Evolutionary conservation across 2,113 vertebrate species (phyloP), one percentile per base, ranked within the genome.

Genomic region (Lagopus leucura): DNA sequence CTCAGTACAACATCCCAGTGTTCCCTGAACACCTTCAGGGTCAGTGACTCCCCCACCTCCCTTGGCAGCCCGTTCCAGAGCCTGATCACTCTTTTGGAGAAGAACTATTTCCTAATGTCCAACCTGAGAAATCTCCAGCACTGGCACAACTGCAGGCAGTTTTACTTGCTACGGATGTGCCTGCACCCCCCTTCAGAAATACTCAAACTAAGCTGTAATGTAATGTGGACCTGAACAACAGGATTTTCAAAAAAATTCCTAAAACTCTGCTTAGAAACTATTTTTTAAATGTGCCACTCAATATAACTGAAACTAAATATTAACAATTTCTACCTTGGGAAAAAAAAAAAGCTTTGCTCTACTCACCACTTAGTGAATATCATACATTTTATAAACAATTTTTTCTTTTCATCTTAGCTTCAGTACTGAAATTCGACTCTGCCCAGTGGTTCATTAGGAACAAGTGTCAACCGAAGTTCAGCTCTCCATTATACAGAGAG

Each of bases 401-500:
- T 63, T 82, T 81, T n/a, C 36, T 66, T 75, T 69, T 79, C 7
- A 18, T 10, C 10, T 61, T 69, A 25, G 66, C 8, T 73, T 85
- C 0, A 2, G 18, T 47, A 72, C 47, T 69, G 38, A 86, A 71
- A 64, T 83, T 88, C 66, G 34, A 63, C 43, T 94, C 74, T 66
- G 42, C 45, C 38, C 86, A 10, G 55, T 45, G 72, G 45, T 58
- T 95, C 2, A 0, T 50, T 38, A 64, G 61, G 71, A 93, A 43
- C 45, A 38, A 77, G 69, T 28, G 38, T 86, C 76, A 93, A 3
- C 6, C 38, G 69, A 82, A 86, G 90, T 86, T 92, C 88, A 81
- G 25, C 32, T 77, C 36, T 54, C 67, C 0, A 0, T 34, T 27
- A 66, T 1, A 74, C 14, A 55, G 50, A 30, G 43, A 0, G 0